Percentiles rank a stretch among this genome's conserved stretches.
phyloP scores from a whole-genome alignment of 2,797 vertebrate genomes.

The Neoniphon sammara region DNA sequence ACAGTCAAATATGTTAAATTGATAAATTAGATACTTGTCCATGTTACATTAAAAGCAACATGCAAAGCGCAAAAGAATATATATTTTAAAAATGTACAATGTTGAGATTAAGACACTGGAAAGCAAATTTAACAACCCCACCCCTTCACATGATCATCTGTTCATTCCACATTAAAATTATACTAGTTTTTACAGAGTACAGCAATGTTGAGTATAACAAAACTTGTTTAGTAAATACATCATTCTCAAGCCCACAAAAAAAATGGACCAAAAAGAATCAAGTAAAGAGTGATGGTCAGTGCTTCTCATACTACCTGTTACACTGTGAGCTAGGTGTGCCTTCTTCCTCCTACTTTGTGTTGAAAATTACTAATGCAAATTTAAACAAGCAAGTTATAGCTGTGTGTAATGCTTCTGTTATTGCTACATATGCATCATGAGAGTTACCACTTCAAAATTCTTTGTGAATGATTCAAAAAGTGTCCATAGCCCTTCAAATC shows the following conservation, averaged over 20 bases:
- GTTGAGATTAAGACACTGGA: conserved; percentile 62
- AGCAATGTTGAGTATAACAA: conserved; percentile 61
- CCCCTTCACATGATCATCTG: conserved; percentile 50
- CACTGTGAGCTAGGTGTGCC: conserved; percentile 56
- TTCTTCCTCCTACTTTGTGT: conserved; percentile 20
- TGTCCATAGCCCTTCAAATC: conserved; percentile 81
- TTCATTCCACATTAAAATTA: conserved; percentile 62
- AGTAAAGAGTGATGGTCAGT: conserved; percentile 75
- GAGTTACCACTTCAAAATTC: conserved; percentile 51
- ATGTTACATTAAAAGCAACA: conserved; percentile 81
- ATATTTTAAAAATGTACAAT: conserved; percentile 71
- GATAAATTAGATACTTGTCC: conserved; percentile 76
- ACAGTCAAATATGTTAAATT: conserved; percentile 49
- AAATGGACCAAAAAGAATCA: conserved; percentile 68
- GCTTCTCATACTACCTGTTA: conserved; percentile 81
- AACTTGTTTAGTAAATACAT: conserved; percentile 51
- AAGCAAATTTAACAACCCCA: conserved; percentile 47
- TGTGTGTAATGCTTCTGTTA: conserved; percentile 58
- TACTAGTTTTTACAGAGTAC: conserved; percentile 62
- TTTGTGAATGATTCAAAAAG: conserved; percentile 53
- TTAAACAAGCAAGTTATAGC: conserved; percentile 39
- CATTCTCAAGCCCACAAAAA: conserved; percentile 53
- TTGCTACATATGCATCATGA: conserved; percentile 79
- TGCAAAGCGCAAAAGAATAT: conserved; percentile 75
- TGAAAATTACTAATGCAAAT: conserved; percentile 47